Evolutionary conservation across 2,888 invertebrate genomes (phyloP), one percentile per base, ranked within the genome.

Genomic region (Troides aeacus): DNA sequence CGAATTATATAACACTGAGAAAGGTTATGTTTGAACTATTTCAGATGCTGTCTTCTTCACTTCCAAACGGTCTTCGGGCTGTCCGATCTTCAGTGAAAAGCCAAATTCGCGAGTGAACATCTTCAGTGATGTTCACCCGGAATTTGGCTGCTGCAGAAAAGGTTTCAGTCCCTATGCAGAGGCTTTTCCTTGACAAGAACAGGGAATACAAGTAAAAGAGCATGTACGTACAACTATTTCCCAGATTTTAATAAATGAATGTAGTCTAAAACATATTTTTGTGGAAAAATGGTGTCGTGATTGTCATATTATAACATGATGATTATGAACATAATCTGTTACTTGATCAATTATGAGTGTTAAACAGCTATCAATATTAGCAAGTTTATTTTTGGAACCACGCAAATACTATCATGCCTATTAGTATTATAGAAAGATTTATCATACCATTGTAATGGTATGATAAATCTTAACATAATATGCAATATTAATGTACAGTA

Each of bases 171-270:
- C 98, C 99, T 6, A 97, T 99, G 81, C 99, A 99, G 87, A 96
- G 98, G 87, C 90, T 99, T 65, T 99, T 99, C 87, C 85, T 99
- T 57, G 97, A 98, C 76, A 98, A 99, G 94, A 94, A 99, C 76
- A 94, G 95, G 74, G 98, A 98, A 90, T 99, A 98, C 93, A 96
- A 95, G 84, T 93, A 95, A 78, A 97, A 98, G 86, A 96, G 96
- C 93, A 89, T 94, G 98, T 98, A 94, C 93, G 95, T 94, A 77
- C 66, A 53, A 53, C 0, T n/a, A 18, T 17, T 53, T 17, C 18
- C 6, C 10, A n/a, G 53, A 1, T 18, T 53, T 17, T 53, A 53
- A 18, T 17, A 53, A 53, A 17, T 17, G 1, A 53, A 53, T 17
- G 53, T n/a, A 53, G 7, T 39, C 10, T 10, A 8, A 8, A 39